Evolutionary conservation across 1,140 invertebrate genomes (phyloP).

Genomic region (Cherax destructor): DNA sequence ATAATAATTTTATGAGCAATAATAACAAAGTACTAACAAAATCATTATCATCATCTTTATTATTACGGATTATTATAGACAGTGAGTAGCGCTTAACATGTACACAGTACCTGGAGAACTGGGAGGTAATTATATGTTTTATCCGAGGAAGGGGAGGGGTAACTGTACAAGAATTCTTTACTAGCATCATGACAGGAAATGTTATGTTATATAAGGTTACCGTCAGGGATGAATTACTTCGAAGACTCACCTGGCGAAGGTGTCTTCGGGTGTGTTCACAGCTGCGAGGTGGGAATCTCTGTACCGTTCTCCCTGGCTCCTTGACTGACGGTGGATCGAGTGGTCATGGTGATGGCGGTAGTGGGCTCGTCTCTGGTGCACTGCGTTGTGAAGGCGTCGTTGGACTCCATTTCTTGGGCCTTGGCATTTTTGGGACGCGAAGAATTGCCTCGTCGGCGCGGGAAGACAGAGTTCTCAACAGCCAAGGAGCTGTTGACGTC

Average conservation of each 20-base stretch:
- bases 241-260: neutral
- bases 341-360: slow-evolving; percentile 48
- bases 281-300: slow-evolving; percentile 22
- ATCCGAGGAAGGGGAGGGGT: too few species aligned
- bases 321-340: slow-evolving; percentile 1
- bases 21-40: too few species aligned
- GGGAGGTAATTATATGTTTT: too few species aligned
- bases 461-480: slow-evolving; percentile 93
- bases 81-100: too few species aligned
- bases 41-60: too few species aligned
- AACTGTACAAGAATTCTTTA: too few species aligned
- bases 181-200: too few species aligned
- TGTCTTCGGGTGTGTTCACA: neutral
- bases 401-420: slow-evolving; percentile 25
- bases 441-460: slow-evolving; percentile 77
- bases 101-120: too few species aligned
- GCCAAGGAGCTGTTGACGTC: slow-evolving; percentile 91
- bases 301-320: slow-evolving; percentile 23
- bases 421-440: slow-evolving; percentile 74
- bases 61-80: too few species aligned
- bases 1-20: too few species aligned
- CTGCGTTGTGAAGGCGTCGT: slow-evolving; percentile 26
- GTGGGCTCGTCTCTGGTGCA: slow-evolving; percentile 34
- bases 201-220: too few species aligned
- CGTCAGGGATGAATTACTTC: neutral